A percentile compares a stretch with the other conserved stretches of the same genome.
Evolutionary conservation across 2,888 invertebrate genomes (phyloP).

Genomic region (Bembecia ichneumoniformis): DNA sequence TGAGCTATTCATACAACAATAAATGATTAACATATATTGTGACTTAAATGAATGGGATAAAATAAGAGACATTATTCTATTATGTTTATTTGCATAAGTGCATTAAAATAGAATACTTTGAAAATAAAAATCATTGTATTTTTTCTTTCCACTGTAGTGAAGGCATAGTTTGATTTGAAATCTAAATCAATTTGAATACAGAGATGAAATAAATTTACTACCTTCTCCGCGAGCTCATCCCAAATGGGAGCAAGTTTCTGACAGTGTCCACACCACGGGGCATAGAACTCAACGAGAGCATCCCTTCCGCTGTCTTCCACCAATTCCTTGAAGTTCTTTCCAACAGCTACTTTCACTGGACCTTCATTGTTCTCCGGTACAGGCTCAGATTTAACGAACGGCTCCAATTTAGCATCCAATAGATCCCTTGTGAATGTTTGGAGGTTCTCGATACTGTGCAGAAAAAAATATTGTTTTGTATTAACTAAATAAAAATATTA

Average conservation of each 20-base stretch:
- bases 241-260: constrained; percentile 94
- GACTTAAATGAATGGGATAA: background rate
- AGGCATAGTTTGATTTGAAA: no score
- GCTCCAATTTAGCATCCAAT: constrained; percentile 85
- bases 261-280: constrained; percentile 99
- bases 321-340: constrained; percentile 96
- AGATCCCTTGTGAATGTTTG: constrained; percentile 88
- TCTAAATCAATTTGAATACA: no score
- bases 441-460: constrained; percentile 83
- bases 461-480: background rate
- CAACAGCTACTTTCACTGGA: constrained; percentile 91
- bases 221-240: constrained; percentile 93
- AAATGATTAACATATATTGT: background rate
- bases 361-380: constrained; percentile 89
- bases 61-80: background rate
- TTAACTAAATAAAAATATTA: background rate
- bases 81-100: background rate
- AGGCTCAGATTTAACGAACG: constrained; percentile 95
- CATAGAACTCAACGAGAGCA: constrained; percentile 97
- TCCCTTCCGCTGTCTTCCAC: constrained; percentile 93
- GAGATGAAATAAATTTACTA: constrained; percentile 24
- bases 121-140: no score
- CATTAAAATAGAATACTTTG: no score
- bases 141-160: no score
- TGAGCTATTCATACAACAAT: constrained; percentile 68